These are phyloP conservation scores for Theonella swinhoei DNA, from an alignment of 37 sponge, comb jelly and placozoan species.

Conservation along the genomic window DNA sequence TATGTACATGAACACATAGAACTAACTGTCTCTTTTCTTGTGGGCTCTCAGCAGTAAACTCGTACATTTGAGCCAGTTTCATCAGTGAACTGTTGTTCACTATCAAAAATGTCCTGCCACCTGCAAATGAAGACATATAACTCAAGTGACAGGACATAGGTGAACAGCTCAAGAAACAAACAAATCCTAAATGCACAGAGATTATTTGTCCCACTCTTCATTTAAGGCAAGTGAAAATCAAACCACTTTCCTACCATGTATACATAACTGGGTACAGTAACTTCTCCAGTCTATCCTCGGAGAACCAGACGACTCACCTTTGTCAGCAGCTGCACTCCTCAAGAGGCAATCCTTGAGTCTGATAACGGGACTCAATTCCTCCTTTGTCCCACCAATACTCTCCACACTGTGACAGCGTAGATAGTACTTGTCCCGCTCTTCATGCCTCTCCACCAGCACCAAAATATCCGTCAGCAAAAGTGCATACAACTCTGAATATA, in stretches of 20 bases:
- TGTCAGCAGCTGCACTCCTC: slow-evolving; percentile 64
- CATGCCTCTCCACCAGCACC: slow-evolving; percentile 64
- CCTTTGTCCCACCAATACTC: slow-evolving; percentile 43
- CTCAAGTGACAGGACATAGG: no score
- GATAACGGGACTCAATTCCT: slow-evolving; percentile 73
- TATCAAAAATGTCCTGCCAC: slow-evolving; percentile 59
- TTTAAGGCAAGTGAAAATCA: no score
- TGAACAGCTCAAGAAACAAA: background rate
- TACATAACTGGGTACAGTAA: no score
- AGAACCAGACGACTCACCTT: no score
- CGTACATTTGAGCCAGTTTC: slow-evolving; percentile 78
- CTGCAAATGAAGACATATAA: no score
- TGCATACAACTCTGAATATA: slow-evolving; percentile 67
- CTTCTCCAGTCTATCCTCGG: no score
- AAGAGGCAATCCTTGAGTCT: slow-evolving; percentile 58
- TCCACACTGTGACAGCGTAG: slow-evolving; percentile 64
- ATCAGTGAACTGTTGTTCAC: slow-evolving; percentile 65
- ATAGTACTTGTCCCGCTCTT: slow-evolving; percentile 53
- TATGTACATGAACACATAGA: no score
- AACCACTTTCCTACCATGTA: no score
- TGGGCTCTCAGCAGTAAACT: slow-evolving; percentile 62
- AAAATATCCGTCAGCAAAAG: slow-evolving; percentile 74
- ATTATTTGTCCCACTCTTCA: background rate
- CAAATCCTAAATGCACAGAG: background rate
- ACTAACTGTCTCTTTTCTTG: slow-evolving; percentile 71